Conservation (phyloP, 2,797 vertebrate genomes). For the Alosa sapidissima region DNA sequence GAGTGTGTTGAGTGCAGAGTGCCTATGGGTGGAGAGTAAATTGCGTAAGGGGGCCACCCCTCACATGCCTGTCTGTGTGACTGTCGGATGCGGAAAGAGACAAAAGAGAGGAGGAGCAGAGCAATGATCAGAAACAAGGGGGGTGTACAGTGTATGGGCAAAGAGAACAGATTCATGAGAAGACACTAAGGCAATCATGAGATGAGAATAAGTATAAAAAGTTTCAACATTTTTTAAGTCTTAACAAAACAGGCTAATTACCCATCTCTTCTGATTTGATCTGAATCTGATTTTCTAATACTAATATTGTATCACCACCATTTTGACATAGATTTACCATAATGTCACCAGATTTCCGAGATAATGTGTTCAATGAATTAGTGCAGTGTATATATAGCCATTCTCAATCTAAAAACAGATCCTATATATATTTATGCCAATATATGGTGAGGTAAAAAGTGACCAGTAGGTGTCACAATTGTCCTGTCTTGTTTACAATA, state of each 20-base stretch:
- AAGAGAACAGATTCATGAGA: too few relatives aligned
- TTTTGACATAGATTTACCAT: background rate
- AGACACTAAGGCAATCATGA: too few relatives aligned
- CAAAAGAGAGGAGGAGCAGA: background rate
- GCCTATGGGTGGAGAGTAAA: conserved; percentile 44
- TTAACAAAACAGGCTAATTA: too few relatives aligned
- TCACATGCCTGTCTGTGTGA: conserved; percentile 77
- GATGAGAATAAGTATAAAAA: too few relatives aligned
- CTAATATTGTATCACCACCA: background rate
- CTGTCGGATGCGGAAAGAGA: conserved; percentile 31
- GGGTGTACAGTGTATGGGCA: too few relatives aligned
- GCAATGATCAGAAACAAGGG: background rate
- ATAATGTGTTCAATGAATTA: background rate
- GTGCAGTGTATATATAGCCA: background rate
- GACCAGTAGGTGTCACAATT: conserved; percentile 43
- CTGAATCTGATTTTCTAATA: background rate
- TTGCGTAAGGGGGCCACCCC: conserved; percentile 72
- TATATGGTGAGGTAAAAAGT: background rate
- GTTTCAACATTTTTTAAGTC: too few relatives aligned
- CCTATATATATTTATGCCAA: too few relatives aligned
- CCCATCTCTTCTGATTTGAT: too few relatives aligned
- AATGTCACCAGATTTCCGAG: background rate
- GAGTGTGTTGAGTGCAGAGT: conserved; percentile 12
- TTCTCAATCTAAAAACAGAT: too few relatives aligned
- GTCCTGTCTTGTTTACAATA: conserved; percentile 19